Percentiles rank a stretch among this genome's conserved stretches.
phyloP scores from a whole-genome alignment of 2,888 invertebrate species.

The Caenorhabditis zanzibari region DNA sequence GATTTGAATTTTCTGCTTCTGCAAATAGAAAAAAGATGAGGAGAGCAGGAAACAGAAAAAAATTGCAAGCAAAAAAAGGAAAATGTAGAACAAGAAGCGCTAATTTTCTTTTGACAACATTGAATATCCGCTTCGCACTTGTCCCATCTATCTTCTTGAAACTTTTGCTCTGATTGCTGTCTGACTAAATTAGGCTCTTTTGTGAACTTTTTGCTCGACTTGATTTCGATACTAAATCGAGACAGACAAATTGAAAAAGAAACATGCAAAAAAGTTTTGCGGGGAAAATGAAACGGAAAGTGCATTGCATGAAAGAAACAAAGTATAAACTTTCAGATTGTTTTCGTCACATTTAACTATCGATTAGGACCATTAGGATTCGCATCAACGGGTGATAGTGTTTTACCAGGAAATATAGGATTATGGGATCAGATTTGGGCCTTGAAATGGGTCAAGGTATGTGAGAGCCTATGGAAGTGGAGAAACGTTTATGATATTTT shows the following conservation, averaged over 20 bases:
- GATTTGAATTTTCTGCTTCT: conserved; percentile 35
- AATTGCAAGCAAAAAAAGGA: conserved; percentile 9
- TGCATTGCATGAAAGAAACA: neutral
- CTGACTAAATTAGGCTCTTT: conserved; percentile 51
- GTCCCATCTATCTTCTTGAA: conserved; percentile 38
- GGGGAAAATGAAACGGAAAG: neutral
- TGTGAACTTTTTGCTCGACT: conserved; percentile 52
- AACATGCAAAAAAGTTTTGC: neutral
- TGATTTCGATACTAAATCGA: conserved; percentile 11
- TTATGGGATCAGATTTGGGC: conserved; percentile 80
- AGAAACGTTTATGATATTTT: conserved; percentile 1
- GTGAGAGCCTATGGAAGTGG: neutral
- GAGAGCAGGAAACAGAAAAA: conserved; percentile 1
- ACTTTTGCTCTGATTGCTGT: conserved; percentile 49
- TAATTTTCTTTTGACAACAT: conserved; percentile 53
- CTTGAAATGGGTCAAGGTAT: conserved; percentile 82
- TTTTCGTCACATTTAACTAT: conserved; percentile 95
- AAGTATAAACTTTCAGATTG: conserved; percentile 85
- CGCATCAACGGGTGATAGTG: conserved; percentile 81
- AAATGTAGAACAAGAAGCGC: conserved; percentile 51
- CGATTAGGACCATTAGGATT: conserved; percentile 89
- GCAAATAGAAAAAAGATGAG: conserved; percentile 27
- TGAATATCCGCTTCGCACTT: conserved; percentile 52
- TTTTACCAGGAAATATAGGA: conserved; percentile 82
- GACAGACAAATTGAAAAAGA: conserved; percentile 2